Evolutionary conservation across 2,797 vertebrate species (phyloP), one percentile per base, ranked within the genome.

Genomic region (Dromococcyx pavoninus): DNA sequence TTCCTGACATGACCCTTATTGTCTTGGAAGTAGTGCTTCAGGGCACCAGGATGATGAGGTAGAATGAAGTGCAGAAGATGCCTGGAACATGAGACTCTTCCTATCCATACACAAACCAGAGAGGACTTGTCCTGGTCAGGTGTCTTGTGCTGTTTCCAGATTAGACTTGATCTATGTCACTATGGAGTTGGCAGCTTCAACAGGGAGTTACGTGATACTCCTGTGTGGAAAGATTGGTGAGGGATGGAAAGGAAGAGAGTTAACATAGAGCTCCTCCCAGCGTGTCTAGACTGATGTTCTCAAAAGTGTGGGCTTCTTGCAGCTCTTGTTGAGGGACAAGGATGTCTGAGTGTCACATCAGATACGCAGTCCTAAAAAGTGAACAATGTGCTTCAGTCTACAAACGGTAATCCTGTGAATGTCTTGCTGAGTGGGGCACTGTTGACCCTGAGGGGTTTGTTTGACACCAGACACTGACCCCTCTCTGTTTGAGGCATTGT

Each of bases 251-350:
- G 41, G 57, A 82, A 61, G 60, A 85, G 28, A 41, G 30, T 73
- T 79, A 95, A 81, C 64, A 73, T 7, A 18, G 66, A 84, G 10
- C 23, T 58, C 43, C 27, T 91, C 57, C 66, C 2, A 5, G 24
- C 41, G 0, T 77, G 64, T 79, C 74, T 5, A 3, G 65, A 74
- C 60, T 6, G 9, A 24, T 43, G 32, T n/a, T 94, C 50, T 50
- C 48, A 54, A 41, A 27, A 86, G 22, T 0, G 0, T 5, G 19
- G 28, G 33, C 30, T 88, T 86, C 62, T 76, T 5, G 0, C 0
- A 0, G n/a, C 2, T 7, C 37, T 61, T 76, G 21, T 65, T 41
- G 53, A 67, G 22, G 37, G 35, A 50, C 6, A 37, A 4, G 3
- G 15, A 10, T 56, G 9, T 51, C 82, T 83, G 58, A 58, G n/a